Evolutionary conservation across 2,797 vertebrate genomes (phyloP), one percentile per base, ranked within the genome.

Genomic region (Monodelphis domestica): DNA sequence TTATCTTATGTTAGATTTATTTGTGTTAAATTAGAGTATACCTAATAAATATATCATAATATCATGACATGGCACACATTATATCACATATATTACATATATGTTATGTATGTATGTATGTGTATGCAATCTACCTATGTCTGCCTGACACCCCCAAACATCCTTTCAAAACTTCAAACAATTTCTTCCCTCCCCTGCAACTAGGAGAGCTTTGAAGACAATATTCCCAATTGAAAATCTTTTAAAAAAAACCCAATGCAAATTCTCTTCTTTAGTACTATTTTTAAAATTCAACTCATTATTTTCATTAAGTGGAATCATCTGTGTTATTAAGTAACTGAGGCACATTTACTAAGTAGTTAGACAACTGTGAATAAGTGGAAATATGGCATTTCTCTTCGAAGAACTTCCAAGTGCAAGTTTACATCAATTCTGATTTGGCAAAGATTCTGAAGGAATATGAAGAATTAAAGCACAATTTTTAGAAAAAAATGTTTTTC

Each of bases 211-310:
- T 15, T 63, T n/a, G 14, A 14, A 38, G 17, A 70, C 70, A n/a
- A 17, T 70, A 70, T 38, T n/a, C 63, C n/a, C n/a, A n/a, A n/a
- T n/a, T n/a, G n/a, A n/a, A n/a, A n/a, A n/a, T n/a, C n/a, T n/a
- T n/a, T n/a, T n/a, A n/a, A n/a, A n/a, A n/a, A n/a, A n/a, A n/a
- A n/a, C 45, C n/a, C 4, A 7, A 94, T 88, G 51, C 89, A 87
- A 92, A 45, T 57, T 93, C 54, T 91, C 3, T 45, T 88, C 7
- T 87, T 57, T 38, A 88, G 63, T 53, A 90, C 21, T 50, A 89
- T 24, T 96, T 93, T 57, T 70, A 50, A 88, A 87, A 95, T 53
- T 91, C 28, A 93, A 91, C 53, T 93, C 52, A 96, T 92, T 94
- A 89, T 93, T 95, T 91, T 30, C 2, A 89, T 2, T 88, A 57